These are phyloP conservation scores for Chloropsis hardwickii DNA, from an alignment of 2,113 vertebrate genomes.

Conservation along the genomic window DNA sequence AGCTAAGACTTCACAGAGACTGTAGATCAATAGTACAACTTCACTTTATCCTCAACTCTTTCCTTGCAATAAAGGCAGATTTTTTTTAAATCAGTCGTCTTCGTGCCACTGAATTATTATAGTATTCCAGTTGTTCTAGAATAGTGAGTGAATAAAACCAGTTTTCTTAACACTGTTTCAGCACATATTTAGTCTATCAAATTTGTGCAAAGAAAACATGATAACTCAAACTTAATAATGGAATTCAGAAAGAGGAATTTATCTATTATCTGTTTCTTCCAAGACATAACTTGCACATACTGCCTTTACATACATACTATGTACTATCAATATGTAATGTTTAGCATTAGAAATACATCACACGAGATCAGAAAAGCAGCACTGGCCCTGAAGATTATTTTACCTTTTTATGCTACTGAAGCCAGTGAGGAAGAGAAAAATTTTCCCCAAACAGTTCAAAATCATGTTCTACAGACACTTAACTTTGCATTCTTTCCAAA, in stretches of 20 bases:
- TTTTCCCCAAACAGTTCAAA: neutral
- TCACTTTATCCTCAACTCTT: neutral
- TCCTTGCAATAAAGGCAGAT: neutral
- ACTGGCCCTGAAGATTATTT: neutral
- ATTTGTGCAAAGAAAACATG: neutral
- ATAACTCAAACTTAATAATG: neutral
- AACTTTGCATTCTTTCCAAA: neutral
- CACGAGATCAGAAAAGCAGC: neutral
- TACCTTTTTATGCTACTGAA: neutral
- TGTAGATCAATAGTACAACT: neutral
- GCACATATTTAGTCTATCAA: neutral
- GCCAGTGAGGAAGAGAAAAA: neutral
- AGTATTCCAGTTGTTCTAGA: neutral
- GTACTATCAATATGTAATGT: neutral
- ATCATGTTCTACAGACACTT: neutral
- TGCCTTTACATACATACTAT: neutral
- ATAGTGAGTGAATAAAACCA: neutral
- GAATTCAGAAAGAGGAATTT: neutral
- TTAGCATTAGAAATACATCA: neutral
- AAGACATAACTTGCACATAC: neutral
- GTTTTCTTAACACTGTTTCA: neutral
- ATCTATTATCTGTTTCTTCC: neutral
- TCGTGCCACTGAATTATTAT: rapidly evolving
- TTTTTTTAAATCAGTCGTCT: neutral
- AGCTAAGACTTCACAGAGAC: neutral